Evolutionary conservation across 2,113 vertebrate genomes (phyloP), one percentile per base, ranked within the genome.

Genomic region (Clarias gariepinus): DNA sequence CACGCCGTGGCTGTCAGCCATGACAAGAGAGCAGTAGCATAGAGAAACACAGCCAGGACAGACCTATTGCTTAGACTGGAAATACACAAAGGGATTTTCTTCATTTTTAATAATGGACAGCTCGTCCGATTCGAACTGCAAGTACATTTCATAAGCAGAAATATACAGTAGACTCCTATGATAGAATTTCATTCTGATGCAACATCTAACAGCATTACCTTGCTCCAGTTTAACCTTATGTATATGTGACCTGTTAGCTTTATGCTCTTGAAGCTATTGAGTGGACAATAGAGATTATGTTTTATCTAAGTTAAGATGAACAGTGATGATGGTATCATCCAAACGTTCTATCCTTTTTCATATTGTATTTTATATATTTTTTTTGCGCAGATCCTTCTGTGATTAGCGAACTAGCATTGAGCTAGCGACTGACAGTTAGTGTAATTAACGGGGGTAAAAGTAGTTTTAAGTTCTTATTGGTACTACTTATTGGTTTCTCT

Each of bases 1-100:
- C 81, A 60, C 86, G 80, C 74, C 5, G 21, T 68, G 41, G 52
- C 60, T 36, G 68, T 47, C 82, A 76, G 69, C 58, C n/a, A 30
- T 47, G 80, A 28, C 82, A 76, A 10, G 28, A 73, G 58, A 53
- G 52, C 61, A 33, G 80, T 52, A 52, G 11, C 55, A 33, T 6
- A 28, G 41, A 74, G 60, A 66, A 19, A 55, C 11, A 10, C 55
- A 16, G 69, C 12, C 19, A 57, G 16, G n/a, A 33, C 33, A 69
- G 55, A 79, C 23, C 53, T 52, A 47, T 33, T 47, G 30, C 55
- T 52, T 28, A 11, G 6, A 8, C 28, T 47, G 52, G 13, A 61
- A 74, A 66, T 55, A 33, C 63, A 61, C 30, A 9, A 4, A 30
- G 55, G n/a, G 15, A 25, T 66, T 66, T 33, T n/a, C 47, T 47